A percentile compares a stretch with the other conserved stretches of the same genome.
These are phyloP conservation scores for Eucriotettix oculatus DNA, from an alignment of 2,888 invertebrate genomes.

Conservation along the genomic window DNA sequence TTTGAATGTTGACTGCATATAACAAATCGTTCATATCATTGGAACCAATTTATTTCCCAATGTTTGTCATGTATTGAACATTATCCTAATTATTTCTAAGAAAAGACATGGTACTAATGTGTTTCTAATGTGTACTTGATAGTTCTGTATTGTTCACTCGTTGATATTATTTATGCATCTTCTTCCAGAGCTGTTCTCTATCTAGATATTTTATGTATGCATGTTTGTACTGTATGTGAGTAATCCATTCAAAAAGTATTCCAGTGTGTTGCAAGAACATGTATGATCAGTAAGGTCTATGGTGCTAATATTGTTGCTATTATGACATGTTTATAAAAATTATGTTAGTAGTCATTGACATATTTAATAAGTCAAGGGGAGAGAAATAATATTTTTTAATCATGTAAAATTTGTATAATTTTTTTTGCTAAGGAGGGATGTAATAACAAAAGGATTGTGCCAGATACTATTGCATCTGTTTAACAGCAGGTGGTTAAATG, in stretches of 20 bases:
- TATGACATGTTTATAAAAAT: constrained; percentile 4
- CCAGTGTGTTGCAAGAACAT: neutral
- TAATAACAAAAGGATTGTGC: neutral
- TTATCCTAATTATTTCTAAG: neutral
- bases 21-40: too few species aligned
- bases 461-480: neutral
- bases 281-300: constrained; percentile 2
- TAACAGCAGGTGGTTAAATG: neutral
- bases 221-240: neutral
- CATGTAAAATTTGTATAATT: neutral
- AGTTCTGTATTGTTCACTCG: neutral
- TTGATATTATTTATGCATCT: neutral
- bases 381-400: neutral
- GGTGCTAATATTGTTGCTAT: constrained; percentile 7
- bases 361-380: neutral
- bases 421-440: neutral
- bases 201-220: neutral
- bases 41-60: neutral
- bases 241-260: constrained; percentile 1
- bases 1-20: too few species aligned
- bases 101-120: neutral
- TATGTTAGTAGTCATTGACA: neutral
- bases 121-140: neutral
- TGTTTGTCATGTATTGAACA: neutral
- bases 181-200: neutral